Evolutionary conservation across 2,888 invertebrate genomes (phyloP).

Genomic region (Hirtodrosophila trivittata): DNA sequence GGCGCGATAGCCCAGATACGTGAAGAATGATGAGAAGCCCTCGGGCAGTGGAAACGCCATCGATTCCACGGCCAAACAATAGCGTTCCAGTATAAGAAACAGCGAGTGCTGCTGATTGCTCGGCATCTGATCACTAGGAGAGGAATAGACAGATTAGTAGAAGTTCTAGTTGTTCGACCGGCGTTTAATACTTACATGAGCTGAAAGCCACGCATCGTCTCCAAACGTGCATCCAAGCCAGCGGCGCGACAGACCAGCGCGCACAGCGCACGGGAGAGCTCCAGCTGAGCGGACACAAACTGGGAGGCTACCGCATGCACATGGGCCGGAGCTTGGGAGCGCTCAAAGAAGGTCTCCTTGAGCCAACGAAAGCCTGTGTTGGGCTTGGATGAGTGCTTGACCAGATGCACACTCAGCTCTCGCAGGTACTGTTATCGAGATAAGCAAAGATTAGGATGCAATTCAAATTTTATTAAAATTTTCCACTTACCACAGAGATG

Average conservation of each 20-base stretch:
- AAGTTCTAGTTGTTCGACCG: too few relatives aligned
- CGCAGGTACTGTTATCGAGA: constrained; percentile 88
- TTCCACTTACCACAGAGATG: constrained; percentile 89
- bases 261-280: constrained; percentile 90
- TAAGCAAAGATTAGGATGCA: not conserved
- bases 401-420: constrained; percentile 92
- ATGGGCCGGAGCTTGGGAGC: constrained; percentile 87
- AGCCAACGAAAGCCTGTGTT: constrained; percentile 84
- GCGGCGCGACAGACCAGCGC: constrained; percentile 89
- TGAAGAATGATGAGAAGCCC: constrained; percentile 95
- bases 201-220: constrained; percentile 90
- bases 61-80: constrained; percentile 90
- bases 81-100: constrained; percentile 92
- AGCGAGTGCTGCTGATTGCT: constrained; percentile 88
- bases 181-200: constrained; percentile 87
- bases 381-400: constrained; percentile 86
- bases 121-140: constrained; percentile 89
- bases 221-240: constrained; percentile 87
- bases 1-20: constrained; percentile 92
- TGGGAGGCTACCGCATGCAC: constrained; percentile 93
- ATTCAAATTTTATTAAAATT: not conserved
- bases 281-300: constrained; percentile 92
- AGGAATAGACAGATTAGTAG: not conserved
- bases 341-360: constrained; percentile 83
- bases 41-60: constrained; percentile 93